These are phyloP conservation scores for Volucella inflata DNA, from an alignment of 2,888 invertebrate species.

Conservation along the genomic window DNA sequence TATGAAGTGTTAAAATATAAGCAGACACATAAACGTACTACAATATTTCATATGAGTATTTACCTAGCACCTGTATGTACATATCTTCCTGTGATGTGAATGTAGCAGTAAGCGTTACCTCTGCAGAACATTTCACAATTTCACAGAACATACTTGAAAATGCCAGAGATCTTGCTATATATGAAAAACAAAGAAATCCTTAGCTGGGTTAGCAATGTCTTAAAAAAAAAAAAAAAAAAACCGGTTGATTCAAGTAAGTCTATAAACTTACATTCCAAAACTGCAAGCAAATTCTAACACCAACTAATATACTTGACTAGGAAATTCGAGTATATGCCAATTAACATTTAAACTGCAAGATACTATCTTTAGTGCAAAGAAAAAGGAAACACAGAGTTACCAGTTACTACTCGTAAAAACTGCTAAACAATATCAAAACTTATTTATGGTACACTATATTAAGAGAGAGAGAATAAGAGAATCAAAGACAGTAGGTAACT, in stretches of 20 bases:
- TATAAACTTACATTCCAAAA: conserved; percentile 3
- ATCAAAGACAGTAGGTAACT: neutral
- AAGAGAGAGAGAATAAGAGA: conserved; percentile 8
- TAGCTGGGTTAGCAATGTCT: neutral
- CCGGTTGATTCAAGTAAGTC: conserved; percentile 24
- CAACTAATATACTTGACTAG: conserved; percentile 1
- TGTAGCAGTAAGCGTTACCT: neutral
- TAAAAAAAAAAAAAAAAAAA: neutral
- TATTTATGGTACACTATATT: neutral
- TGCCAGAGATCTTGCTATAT: neutral
- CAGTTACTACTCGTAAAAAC: neutral
- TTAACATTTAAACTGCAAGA: neutral
- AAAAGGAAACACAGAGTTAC: neutral
- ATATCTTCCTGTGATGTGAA: neutral
- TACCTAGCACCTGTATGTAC: no score
- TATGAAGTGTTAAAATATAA: neutral
- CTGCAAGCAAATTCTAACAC: conserved; percentile 18
- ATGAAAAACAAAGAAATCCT: neutral
- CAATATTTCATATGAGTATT: no score
- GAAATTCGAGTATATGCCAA: neutral
- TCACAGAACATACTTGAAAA: neutral
- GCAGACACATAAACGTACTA: no score
- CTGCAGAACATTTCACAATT: neutral
- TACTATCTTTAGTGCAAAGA: neutral
- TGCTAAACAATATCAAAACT: no score